These are phyloP conservation scores for Notechis scutatus DNA, from an alignment of 2,113 vertebrate species.

Conservation along the genomic window DNA sequence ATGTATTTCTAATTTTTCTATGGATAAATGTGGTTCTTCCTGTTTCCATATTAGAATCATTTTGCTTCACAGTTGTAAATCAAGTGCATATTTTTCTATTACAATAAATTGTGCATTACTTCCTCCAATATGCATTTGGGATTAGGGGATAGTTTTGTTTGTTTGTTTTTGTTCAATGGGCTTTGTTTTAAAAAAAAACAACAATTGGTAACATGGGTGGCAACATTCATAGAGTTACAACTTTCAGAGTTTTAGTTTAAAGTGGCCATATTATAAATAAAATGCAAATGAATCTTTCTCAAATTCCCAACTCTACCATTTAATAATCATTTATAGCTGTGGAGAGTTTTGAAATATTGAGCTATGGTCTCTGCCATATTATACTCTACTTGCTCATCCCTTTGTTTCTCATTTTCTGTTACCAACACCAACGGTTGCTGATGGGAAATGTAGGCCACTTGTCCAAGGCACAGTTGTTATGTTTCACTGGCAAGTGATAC, in stretches of 20 bases:
- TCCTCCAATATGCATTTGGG: neutral
- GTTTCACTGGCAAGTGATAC: conserved; percentile 76
- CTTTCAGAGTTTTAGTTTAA: neutral
- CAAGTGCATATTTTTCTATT: neutral
- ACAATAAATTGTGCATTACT: neutral
- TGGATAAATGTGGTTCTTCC: neutral
- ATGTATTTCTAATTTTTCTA: neutral
- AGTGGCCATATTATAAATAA: neutral
- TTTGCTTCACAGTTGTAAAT: neutral
- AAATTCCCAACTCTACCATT: neutral
- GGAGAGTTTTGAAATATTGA: neutral
- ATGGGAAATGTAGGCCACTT: conserved; percentile 31
- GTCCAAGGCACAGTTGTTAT: neutral
- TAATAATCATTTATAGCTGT: neutral
- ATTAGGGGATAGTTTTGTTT: neutral
- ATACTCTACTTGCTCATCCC: neutral
- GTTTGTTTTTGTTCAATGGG: neutral
- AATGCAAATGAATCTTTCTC: neutral
- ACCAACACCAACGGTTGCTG: neutral
- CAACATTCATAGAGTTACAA: neutral
- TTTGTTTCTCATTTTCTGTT: conserved; percentile 4
- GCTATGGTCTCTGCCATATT: neutral
- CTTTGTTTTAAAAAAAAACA: neutral
- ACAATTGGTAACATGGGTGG: neutral
- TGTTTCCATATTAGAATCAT: neutral